A percentile compares a stretch with the other conserved stretches of the same genome.
Conservation (phyloP, 2,888 invertebrate genomes). For the Drosophila yooni region DNA sequence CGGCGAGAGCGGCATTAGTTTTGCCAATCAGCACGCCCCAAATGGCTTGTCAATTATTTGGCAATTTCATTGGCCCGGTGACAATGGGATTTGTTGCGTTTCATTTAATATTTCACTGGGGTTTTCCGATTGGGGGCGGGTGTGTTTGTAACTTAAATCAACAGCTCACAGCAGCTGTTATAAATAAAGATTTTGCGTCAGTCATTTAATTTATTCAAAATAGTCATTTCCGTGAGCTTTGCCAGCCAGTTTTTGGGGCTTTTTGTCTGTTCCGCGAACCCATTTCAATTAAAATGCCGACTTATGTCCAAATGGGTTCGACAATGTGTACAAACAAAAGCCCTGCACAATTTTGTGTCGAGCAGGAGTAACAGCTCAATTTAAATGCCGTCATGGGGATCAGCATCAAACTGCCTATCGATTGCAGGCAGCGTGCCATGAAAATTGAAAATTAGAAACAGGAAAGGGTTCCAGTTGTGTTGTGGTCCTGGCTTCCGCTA, state of each 20-base stretch:
- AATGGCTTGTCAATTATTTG: constrained; percentile 78
- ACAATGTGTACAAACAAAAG: constrained; percentile 30
- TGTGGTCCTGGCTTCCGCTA: constrained; percentile 37
- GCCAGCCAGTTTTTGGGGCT: constrained; percentile 11
- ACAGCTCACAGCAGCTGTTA: constrained; percentile 66
- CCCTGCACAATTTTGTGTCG: constrained; percentile 11
- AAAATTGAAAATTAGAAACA: constrained; percentile 74
- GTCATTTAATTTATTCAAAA: constrained; percentile 75
- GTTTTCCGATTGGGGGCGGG: not conserved
- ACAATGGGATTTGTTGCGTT: constrained; percentile 76
- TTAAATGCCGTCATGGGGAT: constrained; percentile 76
- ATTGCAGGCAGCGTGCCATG: constrained; percentile 68
- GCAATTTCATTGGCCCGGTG: constrained; percentile 74
- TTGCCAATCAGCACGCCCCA: constrained; percentile 76
- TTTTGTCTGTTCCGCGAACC: constrained; percentile 9
- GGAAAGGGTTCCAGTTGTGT: constrained; percentile 32
- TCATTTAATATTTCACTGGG: constrained; percentile 69
- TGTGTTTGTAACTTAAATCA: constrained; percentile 53
- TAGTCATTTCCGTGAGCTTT: constrained; percentile 66
- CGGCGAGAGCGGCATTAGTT: constrained; percentile 61
- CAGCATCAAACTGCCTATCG: constrained; percentile 69
- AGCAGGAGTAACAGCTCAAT: constrained; percentile 46
- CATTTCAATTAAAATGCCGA: constrained; percentile 74
- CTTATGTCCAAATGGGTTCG: constrained; percentile 60
- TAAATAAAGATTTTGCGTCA: constrained; percentile 72